Evolutionary conservation across 2,797 vertebrate genomes (phyloP).

Genomic region (Holocentrus rufus): DNA sequence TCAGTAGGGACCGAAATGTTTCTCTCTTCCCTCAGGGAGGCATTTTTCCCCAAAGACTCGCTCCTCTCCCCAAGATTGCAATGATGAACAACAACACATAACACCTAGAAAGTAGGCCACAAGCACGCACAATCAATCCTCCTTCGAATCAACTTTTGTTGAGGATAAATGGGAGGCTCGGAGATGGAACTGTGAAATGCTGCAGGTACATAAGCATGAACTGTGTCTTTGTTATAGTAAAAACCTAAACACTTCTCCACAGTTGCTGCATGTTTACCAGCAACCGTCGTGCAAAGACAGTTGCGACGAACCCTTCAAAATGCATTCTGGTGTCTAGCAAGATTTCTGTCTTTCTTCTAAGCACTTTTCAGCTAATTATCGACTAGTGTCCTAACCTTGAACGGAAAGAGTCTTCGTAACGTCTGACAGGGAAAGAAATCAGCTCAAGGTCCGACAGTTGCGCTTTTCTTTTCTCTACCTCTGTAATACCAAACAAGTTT

Average conservation of each 20-base stretch:
- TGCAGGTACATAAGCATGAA: background rate
- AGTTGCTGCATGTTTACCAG: conserved; percentile 15
- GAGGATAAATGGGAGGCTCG: conserved; percentile 39
- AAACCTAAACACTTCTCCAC: conserved; percentile 38
- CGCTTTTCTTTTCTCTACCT: background rate
- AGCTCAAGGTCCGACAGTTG: background rate
- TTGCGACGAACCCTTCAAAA: background rate
- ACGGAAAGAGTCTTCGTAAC: background rate
- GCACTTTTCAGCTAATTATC: conserved; percentile 2
- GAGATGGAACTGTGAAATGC: background rate
- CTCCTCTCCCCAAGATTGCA: conserved; percentile 62
- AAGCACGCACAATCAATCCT: conserved; percentile 57
- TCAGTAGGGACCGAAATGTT: conserved; percentile 66
- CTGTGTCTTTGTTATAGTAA: conserved; percentile 33
- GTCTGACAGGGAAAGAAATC: background rate
- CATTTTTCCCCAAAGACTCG: conserved; percentile 67
- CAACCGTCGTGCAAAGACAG: conserved; percentile 22
- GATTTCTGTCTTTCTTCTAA: no score
- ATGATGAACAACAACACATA: conserved; percentile 79
- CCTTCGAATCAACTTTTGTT: conserved; percentile 61
- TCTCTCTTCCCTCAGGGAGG: conserved; percentile 55
- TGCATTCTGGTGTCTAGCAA: background rate
- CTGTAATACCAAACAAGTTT: conserved; percentile 12
- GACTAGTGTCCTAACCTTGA: conserved; percentile 10
- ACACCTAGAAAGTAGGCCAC: conserved; percentile 79